phyloP scores from a whole-genome alignment of 2,888 invertebrate species.

The Macrosoma leucophasiata region DNA sequence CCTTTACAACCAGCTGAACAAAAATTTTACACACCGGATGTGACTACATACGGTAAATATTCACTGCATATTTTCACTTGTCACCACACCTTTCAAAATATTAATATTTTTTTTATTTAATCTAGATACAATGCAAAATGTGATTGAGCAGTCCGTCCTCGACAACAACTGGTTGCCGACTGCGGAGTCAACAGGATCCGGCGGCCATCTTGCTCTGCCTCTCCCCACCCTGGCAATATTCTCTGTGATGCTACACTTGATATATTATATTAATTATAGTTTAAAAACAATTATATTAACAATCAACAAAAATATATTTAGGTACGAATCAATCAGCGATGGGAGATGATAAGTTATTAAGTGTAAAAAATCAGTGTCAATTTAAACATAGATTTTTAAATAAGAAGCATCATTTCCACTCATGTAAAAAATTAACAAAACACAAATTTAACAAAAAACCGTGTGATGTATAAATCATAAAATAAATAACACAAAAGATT shows the following conservation, averaged over 20 bases:
- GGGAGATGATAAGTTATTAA: conserved; percentile 56
- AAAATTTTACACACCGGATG: conserved; percentile 66
- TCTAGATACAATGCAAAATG: conserved; percentile 69
- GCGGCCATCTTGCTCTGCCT: conserved; percentile 38
- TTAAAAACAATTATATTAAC: conserved; percentile 30
- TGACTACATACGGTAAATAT: conserved; percentile 63
- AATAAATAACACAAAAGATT: too few relatives aligned
- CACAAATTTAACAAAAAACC: too few relatives aligned
- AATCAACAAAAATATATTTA: conserved; percentile 20
- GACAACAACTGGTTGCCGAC: conserved; percentile 72
- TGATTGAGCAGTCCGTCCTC: conserved; percentile 69
- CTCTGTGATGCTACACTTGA: conserved; percentile 39
- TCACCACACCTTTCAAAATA: neutral
- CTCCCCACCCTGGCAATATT: conserved; percentile 41
- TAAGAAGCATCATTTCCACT: too few relatives aligned
- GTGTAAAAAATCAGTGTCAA: conserved; percentile 29
- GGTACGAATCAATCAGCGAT: conserved; percentile 32
- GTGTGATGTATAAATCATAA: too few relatives aligned
- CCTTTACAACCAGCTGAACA: conserved; percentile 68
- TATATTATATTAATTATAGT: conserved; percentile 27
- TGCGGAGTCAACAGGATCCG: conserved; percentile 56
- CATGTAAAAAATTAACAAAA: too few relatives aligned
- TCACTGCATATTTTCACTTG: neutral
- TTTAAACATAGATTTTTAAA: conserved; percentile 26
- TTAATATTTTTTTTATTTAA: conserved; percentile 17